Base-by-base conservation (phyloP, 2,888 invertebrate species). In the Noctuana brunneofusca region DNA sequence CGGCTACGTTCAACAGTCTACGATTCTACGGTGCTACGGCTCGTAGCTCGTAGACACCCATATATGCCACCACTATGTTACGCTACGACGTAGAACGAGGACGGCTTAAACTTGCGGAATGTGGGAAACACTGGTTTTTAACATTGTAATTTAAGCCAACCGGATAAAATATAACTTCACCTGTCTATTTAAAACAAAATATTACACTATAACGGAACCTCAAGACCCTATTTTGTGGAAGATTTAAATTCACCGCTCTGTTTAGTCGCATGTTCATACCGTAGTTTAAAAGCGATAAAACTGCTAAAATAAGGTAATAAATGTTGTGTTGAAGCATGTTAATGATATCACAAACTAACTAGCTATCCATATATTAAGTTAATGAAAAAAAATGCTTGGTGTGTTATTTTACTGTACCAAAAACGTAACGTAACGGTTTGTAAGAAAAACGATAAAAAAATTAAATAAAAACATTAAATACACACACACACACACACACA, bases 1-100 rank as follows among this genome's bases (percentile, higher is more conserved):
- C 82, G 81, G 83, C 80, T 83, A 82, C 78, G 78, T 69, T 65
- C 73, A 74, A 75, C 55, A 43, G 56, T 55, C 55, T 55, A 56
- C 56, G 30, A 32, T 57, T 46, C 57, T 57, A 57, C 72, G 70
- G 48, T 27, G 68, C 71, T 73, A 74, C 73, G 68, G 64, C 53
- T 59, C 63, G 64, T 68, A 67, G 63, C 66, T 64, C 65, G 66
- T 68, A 67, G 65, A 64, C 64, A 58, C 52, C 56, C 63, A 58
- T 63, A 63, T 63, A 58, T 32, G 57, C 57, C 58, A 60, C n/a
- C n/a, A n/a, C n/a, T n/a, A n/a, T 38, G 35, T 38, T 38, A 41
- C 64, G 64, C 66, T 60, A 68, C 67, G 67, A 8, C 63, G 64
- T 67, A 66, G 59, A 53, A 48, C 52, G 54, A 62, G 38, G 58